Evolutionary conservation across 1,140 invertebrate species (phyloP).

Genomic region (Ips typographus): DNA sequence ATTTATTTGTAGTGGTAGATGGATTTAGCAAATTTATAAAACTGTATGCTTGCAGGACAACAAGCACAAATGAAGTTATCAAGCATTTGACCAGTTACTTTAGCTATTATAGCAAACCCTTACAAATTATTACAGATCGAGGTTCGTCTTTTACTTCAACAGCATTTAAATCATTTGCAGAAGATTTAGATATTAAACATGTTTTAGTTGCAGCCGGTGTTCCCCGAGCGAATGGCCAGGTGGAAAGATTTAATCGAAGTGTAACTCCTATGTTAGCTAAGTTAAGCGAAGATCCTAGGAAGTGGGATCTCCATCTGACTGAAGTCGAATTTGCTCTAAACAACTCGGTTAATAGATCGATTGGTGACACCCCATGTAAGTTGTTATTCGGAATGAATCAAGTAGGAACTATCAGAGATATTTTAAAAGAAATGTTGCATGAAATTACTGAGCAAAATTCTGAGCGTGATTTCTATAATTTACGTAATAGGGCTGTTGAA

Average conservation of each 20-base stretch:
- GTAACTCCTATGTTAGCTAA: conserved; percentile 41
- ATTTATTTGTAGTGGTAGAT: conserved; percentile 29
- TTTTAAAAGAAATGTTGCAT: conserved; percentile 1
- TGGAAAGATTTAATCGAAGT: conserved; percentile 45
- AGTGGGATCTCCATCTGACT: conserved; percentile 32
- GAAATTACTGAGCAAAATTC: conserved; percentile 1
- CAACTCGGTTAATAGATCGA: conserved; percentile 37
- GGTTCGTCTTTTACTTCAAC: too few species aligned
- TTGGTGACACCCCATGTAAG: conserved; percentile 31
- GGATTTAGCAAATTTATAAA: too few species aligned
- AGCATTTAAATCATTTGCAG: too few species aligned
- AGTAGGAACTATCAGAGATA: conserved; percentile 35
- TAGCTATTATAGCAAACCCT: too few species aligned
- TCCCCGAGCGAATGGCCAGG: conserved; percentile 47
- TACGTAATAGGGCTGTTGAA: background rate
- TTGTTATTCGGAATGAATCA: conserved; percentile 41
- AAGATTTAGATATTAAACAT: conserved; percentile 28
- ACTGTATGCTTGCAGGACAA: conserved; percentile 17
- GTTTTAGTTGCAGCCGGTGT: conserved; percentile 37
- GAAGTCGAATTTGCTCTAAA: conserved; percentile 42
- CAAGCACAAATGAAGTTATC: conserved; percentile 8
- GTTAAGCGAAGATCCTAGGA: conserved; percentile 10
- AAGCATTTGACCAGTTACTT: too few species aligned
- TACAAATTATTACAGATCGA: too few species aligned
- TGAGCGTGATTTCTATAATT: background rate